Base-by-base conservation (phyloP, 1,140 invertebrate species). In the Danaus melanippus region DNA sequence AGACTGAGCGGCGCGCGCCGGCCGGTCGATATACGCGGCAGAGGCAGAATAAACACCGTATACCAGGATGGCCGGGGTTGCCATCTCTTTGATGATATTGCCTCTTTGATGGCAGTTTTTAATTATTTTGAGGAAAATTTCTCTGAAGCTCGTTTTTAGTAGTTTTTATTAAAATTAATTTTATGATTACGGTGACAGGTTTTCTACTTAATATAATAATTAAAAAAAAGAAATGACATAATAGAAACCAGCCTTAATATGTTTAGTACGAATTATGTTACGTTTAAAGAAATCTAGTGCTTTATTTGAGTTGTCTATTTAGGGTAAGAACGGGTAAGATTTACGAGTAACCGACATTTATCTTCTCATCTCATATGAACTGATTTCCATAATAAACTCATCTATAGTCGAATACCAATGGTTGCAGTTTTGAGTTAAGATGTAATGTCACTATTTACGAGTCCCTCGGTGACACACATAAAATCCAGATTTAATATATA, bases 11-110 rank as follows among this genome's bases (percentile, higher is more conserved):
- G 76, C 75, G 76, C 77, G 79, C 77, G 75, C 79, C 69, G 59
- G 56, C 55, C 76, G 80, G 78, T 86, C 83, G 80, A 86, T 84
- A 86, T 76, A 78, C 77, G 82, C 73, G 76, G 69, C 74, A 82
- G 79, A 84, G 72, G 69, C 74, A 84, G 80, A 84, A 86, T 81
- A 84, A 86, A 86, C 83, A 85, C 76, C 61, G 72, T 78, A 75
- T 79, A 80, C 82, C 74, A 71, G 69, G 66, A 67, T 55, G 67
- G 62, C 70, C 69, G 55, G 57, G 72, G 74, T 76, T 77, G 65
- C 78, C 74, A 77, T 66, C 66, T 47, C 62, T 32, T 32, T 32
- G 21, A 32, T 32, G 21, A 32, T 32, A 32, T 32, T 32, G 21
- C 21, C 7, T 32, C 21, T 32, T 32, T 32, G 21, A 32, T 32